Conservation (phyloP, 1,140 invertebrate genomes). For the Drosophila orosa region DNA sequence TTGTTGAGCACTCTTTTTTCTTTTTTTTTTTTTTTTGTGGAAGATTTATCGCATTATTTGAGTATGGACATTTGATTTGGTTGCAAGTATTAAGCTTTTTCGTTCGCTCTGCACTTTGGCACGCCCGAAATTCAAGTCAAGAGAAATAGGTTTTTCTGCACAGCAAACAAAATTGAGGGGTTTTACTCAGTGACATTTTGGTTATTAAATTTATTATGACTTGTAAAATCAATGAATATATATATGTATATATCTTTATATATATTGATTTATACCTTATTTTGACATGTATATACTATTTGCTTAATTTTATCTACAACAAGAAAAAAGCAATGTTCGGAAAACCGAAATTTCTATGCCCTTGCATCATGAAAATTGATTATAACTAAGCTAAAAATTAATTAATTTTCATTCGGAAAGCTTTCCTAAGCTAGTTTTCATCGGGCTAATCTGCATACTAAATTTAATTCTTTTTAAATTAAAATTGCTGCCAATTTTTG, state of each 20-base stretch:
- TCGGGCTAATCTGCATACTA: no score
- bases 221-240: no score
- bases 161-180: background rate
- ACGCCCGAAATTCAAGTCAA: constrained; percentile 33
- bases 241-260: background rate
- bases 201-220: background rate
- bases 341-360: no score
- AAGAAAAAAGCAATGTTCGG: no score
- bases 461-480: no score
- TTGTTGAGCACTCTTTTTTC: constrained; percentile 25
- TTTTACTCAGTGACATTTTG: background rate
- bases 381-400: no score
- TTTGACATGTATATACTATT: background rate
- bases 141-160: constrained; percentile 14
- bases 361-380: no score
- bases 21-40: background rate
- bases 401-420: no score
- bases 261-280: background rate
- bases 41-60: constrained; percentile 44
- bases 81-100: constrained; percentile 7
- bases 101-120: constrained; percentile 26
- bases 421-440: no score
- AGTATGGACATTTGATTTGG: constrained; percentile 27
- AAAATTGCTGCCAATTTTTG: no score
- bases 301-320: background rate